Evolutionary conservation across 2,113 vertebrate species (phyloP).

Genomic region (Rhegmatorhina hoffmannsi): DNA sequence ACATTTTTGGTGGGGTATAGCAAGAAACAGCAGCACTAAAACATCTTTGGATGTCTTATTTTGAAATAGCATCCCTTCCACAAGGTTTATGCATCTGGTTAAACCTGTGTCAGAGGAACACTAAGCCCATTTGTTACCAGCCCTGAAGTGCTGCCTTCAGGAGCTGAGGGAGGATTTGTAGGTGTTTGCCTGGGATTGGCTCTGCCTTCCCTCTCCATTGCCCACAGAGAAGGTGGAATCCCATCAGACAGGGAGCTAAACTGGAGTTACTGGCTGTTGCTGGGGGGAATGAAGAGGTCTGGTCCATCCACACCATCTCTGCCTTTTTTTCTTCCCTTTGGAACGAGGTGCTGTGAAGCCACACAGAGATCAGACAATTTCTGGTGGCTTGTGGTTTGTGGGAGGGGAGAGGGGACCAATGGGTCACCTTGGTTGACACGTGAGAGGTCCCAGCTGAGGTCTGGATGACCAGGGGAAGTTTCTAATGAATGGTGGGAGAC

Average conservation of each 20-base stretch:
- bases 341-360: neutral
- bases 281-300: neutral
- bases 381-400: neutral
- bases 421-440: rapidly evolving
- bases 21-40: neutral
- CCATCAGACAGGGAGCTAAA: neutral
- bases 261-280: neutral
- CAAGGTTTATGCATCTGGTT: neutral
- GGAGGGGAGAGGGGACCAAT: neutral
- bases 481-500: neutral
- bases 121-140: neutral
- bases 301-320: neutral
- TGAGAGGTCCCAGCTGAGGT: neutral
- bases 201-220: neutral
- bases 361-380: rapidly evolving
- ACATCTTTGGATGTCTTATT: neutral
- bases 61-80: neutral
- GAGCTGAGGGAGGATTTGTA: neutral
- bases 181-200: neutral
- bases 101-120: neutral
- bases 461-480: neutral
- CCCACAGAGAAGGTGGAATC: rapidly evolving
- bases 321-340: neutral
- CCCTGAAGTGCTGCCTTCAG: neutral
- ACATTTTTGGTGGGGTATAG: neutral